Conservation (phyloP, 1,140 invertebrate species). For the Lordiphosa collinella region DNA sequence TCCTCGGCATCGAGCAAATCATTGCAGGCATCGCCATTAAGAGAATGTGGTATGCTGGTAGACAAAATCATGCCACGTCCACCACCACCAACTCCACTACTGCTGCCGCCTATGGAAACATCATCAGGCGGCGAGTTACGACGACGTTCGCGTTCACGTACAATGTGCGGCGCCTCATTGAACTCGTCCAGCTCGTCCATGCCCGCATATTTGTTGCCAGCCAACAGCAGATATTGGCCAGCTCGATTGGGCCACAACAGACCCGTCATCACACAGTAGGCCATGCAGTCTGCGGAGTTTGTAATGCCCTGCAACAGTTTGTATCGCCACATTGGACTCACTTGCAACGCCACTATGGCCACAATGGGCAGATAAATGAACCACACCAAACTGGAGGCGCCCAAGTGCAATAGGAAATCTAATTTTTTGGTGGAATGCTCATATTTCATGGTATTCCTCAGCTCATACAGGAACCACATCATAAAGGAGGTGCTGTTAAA, state of each 20-base stretch:
- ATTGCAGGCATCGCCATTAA: slow-evolving; percentile 65
- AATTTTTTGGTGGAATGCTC: slow-evolving; percentile 94
- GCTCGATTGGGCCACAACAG: slow-evolving; percentile 94
- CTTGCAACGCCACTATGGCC: slow-evolving; percentile 94
- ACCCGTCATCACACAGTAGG: slow-evolving; percentile 96
- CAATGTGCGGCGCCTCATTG: slow-evolving; percentile 91
- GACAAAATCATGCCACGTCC: slow-evolving; percentile 63
- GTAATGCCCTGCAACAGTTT: slow-evolving; percentile 96
- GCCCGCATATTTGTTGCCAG: slow-evolving; percentile 84
- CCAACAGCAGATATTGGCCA: slow-evolving; percentile 92
- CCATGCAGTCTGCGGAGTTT: slow-evolving; percentile 95
- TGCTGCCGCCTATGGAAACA: slow-evolving; percentile 39
- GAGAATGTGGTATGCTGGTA: slow-evolving; percentile 62
- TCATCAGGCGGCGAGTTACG: slow-evolving; percentile 67
- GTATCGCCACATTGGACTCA: slow-evolving; percentile 96
- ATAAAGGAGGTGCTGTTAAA: slow-evolving; percentile 87
- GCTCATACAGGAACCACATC: slow-evolving; percentile 96
- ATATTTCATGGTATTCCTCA: slow-evolving; percentile 95
- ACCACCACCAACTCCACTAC: slow-evolving; percentile 6
- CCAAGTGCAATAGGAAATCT: slow-evolving; percentile 97
- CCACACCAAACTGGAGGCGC: slow-evolving; percentile 98
- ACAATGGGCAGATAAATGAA: slow-evolving; percentile 98
- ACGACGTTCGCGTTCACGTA: slow-evolving; percentile 68
- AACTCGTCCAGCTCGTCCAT: slow-evolving; percentile 94
- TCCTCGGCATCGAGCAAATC: slow-evolving; percentile 73